phyloP scores from a whole-genome alignment of 2,113 vertebrate species.

The Corythoichthys intestinalis region DNA sequence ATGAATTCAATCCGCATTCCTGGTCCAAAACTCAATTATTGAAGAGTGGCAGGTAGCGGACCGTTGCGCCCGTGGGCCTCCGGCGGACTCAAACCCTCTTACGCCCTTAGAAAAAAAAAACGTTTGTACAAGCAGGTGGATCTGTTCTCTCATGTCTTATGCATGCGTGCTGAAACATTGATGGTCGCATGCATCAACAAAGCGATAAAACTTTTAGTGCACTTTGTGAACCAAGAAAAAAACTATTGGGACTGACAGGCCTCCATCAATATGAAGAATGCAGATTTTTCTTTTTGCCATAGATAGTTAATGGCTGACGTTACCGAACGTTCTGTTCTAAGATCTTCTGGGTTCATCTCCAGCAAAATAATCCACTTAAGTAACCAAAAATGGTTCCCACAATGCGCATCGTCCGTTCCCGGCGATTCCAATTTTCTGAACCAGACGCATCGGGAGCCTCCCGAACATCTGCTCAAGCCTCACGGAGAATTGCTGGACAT shows the following conservation, averaged over 20 bases:
- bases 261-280: background rate
- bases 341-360: background rate
- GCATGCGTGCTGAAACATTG: conserved; percentile 56
- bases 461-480: background rate
- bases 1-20: conserved; percentile 56
- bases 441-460: background rate
- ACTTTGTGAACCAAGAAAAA: conserved; percentile 31
- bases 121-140: conserved; percentile 6
- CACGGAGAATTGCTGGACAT: too few relatives aligned
- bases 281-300: background rate
- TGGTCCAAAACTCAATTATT: conserved; percentile 67
- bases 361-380: background rate
- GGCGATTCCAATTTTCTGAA: background rate
- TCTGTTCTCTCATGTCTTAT: conserved; percentile 54
- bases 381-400: background rate
- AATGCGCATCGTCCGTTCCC: background rate
- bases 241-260: background rate
- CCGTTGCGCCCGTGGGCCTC: conserved; percentile 23
- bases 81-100: conserved; percentile 25
- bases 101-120: background rate
- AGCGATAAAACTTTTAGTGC: conserved; percentile 49
- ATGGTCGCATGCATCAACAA: conserved; percentile 30
- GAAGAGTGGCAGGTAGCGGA: conserved; percentile 53
- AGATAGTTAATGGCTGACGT: too few relatives aligned
- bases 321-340: too few relatives aligned